Conservation (phyloP, 2,888 invertebrate species). For the Archips xylosteana region DNA sequence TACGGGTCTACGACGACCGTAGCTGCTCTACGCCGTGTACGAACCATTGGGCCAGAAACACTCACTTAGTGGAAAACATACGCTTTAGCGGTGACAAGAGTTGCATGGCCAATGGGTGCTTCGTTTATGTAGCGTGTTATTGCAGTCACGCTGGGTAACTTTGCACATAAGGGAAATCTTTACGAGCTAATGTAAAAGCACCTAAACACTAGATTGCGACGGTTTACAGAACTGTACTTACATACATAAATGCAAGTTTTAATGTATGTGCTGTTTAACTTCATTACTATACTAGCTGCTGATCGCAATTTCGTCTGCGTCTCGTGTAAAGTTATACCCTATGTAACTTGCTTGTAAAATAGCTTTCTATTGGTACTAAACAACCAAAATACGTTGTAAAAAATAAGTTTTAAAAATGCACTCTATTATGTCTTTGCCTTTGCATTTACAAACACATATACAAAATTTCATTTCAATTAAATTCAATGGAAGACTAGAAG, state of each 20-base stretch:
- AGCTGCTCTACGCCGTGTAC: conserved; percentile 70
- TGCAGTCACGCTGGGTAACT: conserved; percentile 36
- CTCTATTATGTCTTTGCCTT: too few species aligned
- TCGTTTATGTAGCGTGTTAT: conserved; percentile 57
- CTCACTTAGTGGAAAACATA: conserved; percentile 79
- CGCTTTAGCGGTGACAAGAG: conserved; percentile 73
- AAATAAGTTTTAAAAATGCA: too few species aligned
- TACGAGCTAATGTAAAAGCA: neutral
- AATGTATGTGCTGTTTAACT: neutral
- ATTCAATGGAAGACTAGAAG: too few species aligned
- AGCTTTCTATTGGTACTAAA: too few species aligned
- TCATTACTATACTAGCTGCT: too few species aligned
- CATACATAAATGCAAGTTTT: neutral
- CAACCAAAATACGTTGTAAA: too few species aligned
- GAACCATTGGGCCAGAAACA: conserved; percentile 73
- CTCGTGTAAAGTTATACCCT: too few species aligned
- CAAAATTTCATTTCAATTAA: too few species aligned
- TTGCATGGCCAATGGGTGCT: conserved; percentile 58
- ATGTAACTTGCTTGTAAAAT: too few species aligned
- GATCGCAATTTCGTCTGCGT: too few species aligned
- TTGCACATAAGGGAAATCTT: neutral
- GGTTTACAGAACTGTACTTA: neutral
- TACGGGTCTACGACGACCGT: conserved; percentile 63
- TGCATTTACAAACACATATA: too few species aligned
- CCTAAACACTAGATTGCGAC: neutral